Percentiles rank a stretch among this genome's conserved stretches.
Evolutionary conservation across 2,113 vertebrate species (phyloP).

Genomic region (Poeciliopsis turrubarensis): DNA sequence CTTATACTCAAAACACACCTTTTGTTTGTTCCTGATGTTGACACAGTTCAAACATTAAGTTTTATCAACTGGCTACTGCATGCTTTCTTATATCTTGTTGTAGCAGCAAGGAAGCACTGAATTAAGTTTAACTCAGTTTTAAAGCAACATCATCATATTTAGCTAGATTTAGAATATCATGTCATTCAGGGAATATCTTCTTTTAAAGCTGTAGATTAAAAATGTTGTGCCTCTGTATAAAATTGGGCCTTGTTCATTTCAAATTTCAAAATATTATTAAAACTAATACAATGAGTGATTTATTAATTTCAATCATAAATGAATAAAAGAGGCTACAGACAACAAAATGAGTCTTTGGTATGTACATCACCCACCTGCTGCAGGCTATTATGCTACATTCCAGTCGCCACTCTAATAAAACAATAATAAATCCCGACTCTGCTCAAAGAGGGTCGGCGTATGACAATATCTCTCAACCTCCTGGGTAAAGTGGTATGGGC

Average conservation of each 20-base stretch:
- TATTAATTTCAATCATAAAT: conserved; percentile 36
- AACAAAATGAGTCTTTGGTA: conserved; percentile 43
- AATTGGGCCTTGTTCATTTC: too few relatives aligned
- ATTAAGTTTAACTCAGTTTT: neutral
- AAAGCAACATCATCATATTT: too few relatives aligned
- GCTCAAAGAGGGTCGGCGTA: conserved; percentile 6
- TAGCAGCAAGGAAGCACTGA: neutral
- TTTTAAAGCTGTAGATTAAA: too few relatives aligned
- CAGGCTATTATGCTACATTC: conserved; percentile 1
- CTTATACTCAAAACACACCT: too few relatives aligned
- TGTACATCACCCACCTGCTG: conserved; percentile 21
- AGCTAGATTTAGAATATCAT: too few relatives aligned
- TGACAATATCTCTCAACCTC: conserved; percentile 27
- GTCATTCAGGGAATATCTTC: too few relatives aligned
- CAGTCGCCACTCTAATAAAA: conserved; percentile 1
- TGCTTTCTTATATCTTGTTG: neutral
- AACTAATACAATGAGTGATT: neutral
- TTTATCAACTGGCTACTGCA: too few relatives aligned
- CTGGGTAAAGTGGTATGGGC: conserved; percentile 19
- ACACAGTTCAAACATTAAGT: too few relatives aligned
- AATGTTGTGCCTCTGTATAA: too few relatives aligned
- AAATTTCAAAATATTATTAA: too few relatives aligned
- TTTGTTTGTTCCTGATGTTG: too few relatives aligned
- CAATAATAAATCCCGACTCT: conserved; percentile 9
- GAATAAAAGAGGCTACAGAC: conserved; percentile 34